A percentile compares a stretch with the other conserved stretches of the same genome.
These are phyloP conservation scores for Lutjanus campechanus DNA, from an alignment of 2,797 vertebrate species.

Conservation along the genomic window DNA sequence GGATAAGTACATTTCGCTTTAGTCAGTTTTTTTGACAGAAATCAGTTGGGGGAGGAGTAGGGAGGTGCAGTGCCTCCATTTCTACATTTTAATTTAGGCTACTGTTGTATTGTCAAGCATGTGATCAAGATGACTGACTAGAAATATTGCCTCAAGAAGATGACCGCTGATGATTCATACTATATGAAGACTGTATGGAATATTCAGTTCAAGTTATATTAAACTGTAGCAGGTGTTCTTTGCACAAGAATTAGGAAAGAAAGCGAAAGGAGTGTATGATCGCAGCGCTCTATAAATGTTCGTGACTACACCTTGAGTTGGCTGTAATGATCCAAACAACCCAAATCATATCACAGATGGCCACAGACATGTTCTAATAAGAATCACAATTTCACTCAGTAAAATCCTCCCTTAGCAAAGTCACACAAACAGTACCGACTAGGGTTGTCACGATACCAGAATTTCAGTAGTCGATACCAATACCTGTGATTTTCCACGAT, in stretches of 20 bases:
- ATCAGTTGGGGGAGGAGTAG: not conserved
- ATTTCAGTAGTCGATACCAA: too few species aligned
- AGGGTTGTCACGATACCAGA: too few species aligned
- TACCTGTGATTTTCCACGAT: too few species aligned
- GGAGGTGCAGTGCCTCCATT: not conserved
- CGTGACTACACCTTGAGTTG: not conserved
- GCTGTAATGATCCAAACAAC: not conserved
- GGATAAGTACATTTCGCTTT: not conserved
- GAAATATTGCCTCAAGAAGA: constrained; percentile 1
- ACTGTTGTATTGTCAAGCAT: not conserved
- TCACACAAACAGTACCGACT: too few species aligned
- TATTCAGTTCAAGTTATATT: not conserved
- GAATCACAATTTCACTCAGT: not conserved
- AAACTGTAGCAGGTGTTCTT: not conserved
- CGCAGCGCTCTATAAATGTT: not conserved
- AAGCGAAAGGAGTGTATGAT: not conserved
- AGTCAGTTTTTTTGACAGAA: constrained; percentile 10
- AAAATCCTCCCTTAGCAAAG: too few species aligned
- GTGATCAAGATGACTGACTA: not conserved
- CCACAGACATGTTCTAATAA: not conserved
- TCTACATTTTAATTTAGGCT: not conserved
- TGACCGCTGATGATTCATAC: not conserved
- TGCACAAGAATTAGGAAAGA: not conserved
- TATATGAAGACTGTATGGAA: not conserved
- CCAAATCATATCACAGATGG: not conserved